Percentiles rank a stretch among this genome's conserved stretches.
Conservation (phyloP, 2,113 vertebrate species). For the Bubo blakistoni region DNA sequence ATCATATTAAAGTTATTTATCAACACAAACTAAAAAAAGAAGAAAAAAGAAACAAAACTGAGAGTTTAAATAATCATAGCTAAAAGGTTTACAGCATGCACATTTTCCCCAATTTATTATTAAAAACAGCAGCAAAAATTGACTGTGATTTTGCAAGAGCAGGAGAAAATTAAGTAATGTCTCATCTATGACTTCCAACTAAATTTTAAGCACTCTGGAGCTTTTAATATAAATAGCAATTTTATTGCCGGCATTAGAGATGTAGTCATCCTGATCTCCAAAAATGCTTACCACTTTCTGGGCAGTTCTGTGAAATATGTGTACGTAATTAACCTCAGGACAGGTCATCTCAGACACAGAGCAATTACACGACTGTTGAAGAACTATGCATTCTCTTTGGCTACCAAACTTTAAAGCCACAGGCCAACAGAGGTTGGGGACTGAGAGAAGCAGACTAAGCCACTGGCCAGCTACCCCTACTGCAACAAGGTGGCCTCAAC, state of each 20-base stretch:
- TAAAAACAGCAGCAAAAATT: neutral
- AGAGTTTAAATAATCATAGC: neutral
- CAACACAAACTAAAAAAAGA: neutral
- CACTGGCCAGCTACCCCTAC: neutral
- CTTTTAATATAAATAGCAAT: slow-evolving; percentile 13
- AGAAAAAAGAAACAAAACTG: neutral
- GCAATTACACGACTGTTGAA: neutral
- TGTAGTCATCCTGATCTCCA: neutral
- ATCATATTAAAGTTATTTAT: neutral
- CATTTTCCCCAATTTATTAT: neutral
- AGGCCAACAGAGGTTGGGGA: neutral
- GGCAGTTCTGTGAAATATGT: neutral
- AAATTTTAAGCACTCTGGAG: neutral
- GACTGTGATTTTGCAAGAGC: neutral
- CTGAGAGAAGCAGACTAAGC: neutral
- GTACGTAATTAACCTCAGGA: neutral
- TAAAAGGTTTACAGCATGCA: neutral
- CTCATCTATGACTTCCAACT: neutral
- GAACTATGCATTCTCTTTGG: accelerated
- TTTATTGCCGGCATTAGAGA: slow-evolving; percentile 7
- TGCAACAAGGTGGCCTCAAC: neutral
- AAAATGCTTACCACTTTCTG: neutral
- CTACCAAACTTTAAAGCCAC: neutral
- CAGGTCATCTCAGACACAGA: neutral
- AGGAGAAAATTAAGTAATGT: neutral